These are phyloP conservation scores for Agrilus planipennis DNA, from an alignment of 1,140 invertebrate genomes.

Conservation along the genomic window DNA sequence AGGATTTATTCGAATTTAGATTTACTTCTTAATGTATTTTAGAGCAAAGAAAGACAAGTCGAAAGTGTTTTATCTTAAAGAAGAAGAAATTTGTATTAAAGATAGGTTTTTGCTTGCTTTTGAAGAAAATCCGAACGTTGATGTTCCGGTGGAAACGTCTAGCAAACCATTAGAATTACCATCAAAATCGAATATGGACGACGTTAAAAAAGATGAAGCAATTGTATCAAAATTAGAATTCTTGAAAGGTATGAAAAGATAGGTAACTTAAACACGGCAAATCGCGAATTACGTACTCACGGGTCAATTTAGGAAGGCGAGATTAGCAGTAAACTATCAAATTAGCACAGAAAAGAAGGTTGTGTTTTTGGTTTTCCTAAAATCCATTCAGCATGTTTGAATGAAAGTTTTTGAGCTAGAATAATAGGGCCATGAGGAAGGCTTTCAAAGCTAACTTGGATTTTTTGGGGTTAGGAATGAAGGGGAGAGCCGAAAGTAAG, in stretches of 20 bases:
- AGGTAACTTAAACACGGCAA: background rate
- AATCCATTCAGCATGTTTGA: too few species aligned
- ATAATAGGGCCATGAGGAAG: too few species aligned
- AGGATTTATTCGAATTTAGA: too few species aligned
- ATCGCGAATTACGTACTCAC: background rate
- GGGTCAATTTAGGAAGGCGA: too few species aligned
- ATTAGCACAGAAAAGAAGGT: too few species aligned
- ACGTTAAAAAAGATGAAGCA: background rate
- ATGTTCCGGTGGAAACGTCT: background rate
- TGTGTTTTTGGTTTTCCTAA: too few species aligned
- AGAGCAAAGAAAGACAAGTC: conserved; percentile 14
- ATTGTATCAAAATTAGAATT: conserved; percentile 4
- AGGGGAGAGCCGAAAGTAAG: too few species aligned
- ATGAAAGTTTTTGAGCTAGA: too few species aligned
- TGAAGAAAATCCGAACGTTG: conserved; percentile 5
- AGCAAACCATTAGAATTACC: background rate
- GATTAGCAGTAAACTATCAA: too few species aligned
- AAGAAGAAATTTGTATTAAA: conserved; percentile 5
- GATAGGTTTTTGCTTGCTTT: conserved; percentile 9
- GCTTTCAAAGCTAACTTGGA: too few species aligned
- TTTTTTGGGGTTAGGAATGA: too few species aligned
- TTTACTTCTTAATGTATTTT: too few species aligned
- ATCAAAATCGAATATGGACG: conserved; percentile 6
- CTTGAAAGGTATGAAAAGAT: conserved; percentile 1
- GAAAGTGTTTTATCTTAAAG: conserved; percentile 9